phyloP scores from a whole-genome alignment of 2,113 vertebrate genomes.

The Terrapene triunguis region DNA sequence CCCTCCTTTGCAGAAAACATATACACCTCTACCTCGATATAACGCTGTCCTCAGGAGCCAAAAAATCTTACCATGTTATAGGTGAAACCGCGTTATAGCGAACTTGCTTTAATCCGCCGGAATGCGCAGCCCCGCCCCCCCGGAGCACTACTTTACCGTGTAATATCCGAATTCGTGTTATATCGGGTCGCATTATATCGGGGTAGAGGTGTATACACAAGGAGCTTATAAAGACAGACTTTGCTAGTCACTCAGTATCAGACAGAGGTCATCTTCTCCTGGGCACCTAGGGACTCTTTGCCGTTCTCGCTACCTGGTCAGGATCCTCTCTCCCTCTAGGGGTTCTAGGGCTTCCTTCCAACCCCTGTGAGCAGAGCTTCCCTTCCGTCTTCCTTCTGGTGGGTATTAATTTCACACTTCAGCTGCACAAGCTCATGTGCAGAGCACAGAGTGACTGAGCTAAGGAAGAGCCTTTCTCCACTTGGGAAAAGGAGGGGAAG shows the following conservation, averaged over 20 bases:
- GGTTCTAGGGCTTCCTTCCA: neutral
- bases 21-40: neutral
- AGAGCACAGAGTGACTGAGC: neutral
- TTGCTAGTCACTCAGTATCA: neutral
- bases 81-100: no score
- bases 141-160: no score
- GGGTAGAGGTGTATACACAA: neutral
- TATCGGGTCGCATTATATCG: no score
- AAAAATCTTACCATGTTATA: no score
- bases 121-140: no score
- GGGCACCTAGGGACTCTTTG: neutral
- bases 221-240: neutral
- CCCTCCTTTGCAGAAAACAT: neutral
- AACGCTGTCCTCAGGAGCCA: no score
- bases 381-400: neutral
- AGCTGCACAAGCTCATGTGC: neutral
- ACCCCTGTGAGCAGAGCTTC: neutral
- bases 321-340: neutral
- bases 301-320: neutral
- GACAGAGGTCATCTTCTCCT: neutral
- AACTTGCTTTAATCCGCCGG: no score
- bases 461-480: neutral
- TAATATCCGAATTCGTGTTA: no score
- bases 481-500: neutral
- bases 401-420: neutral